Evolutionary conservation across 2,888 invertebrate genomes (phyloP).

Genomic region (Dendrolimus houi): DNA sequence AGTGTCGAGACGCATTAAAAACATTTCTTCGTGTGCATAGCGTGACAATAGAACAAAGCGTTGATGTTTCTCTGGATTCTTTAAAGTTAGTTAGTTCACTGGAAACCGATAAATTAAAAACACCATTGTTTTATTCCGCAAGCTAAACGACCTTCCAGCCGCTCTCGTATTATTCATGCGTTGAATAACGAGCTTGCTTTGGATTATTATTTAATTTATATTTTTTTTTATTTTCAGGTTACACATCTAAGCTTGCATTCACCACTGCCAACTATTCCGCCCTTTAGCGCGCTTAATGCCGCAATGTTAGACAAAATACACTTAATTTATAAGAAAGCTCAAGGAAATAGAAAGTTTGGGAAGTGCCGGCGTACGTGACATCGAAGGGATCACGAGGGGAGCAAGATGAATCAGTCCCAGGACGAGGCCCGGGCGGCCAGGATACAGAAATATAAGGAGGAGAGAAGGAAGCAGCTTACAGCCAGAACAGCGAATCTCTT

Average conservation of each 20-base stretch:
- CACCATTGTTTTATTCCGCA: constrained; percentile 50
- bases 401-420: constrained; percentile 55
- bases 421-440: constrained; percentile 77
- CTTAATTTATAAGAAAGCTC: constrained; percentile 37
- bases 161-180: constrained; percentile 24
- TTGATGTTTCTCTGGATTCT: constrained; percentile 30
- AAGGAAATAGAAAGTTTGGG: constrained; percentile 30
- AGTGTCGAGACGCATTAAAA: constrained; percentile 13
- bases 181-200: constrained; percentile 3
- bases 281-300: constrained; percentile 58
- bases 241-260: constrained; percentile 47
- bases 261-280: constrained; percentile 70
- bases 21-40: constrained; percentile 31
- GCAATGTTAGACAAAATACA: constrained; percentile 61
- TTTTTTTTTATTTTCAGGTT: constrained; percentile 47
- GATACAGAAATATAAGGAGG: constrained; percentile 84
- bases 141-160: constrained; percentile 29
- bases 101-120: constrained; percentile 32
- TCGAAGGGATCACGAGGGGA: constrained; percentile 25
- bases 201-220: constrained; percentile 4
- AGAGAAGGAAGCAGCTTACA: constrained; percentile 81
- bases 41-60: constrained; percentile 61
- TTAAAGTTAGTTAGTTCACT: constrained; percentile 1
- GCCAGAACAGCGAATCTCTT: constrained; percentile 77
- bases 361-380: constrained; percentile 54